Percentiles rank a stretch among this genome's conserved stretches.
phyloP scores from a whole-genome alignment of 2,113 vertebrate species.

The Rhinoptilus africanus region DNA sequence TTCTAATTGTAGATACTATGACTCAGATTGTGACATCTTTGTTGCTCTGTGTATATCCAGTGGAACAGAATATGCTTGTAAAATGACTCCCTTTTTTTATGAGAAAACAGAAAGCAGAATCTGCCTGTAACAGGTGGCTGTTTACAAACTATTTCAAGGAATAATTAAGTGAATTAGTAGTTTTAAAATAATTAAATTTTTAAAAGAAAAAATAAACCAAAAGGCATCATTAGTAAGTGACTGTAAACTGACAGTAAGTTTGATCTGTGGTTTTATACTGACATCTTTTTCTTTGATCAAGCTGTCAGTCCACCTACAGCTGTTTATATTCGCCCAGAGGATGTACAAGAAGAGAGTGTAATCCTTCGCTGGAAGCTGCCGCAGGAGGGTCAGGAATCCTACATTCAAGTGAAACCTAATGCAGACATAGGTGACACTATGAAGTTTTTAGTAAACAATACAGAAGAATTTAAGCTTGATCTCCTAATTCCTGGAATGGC shows the following conservation, averaged over 20 bases:
- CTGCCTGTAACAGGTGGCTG: too few species aligned
- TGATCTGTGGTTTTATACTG: neutral
- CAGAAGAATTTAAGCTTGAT: conserved; percentile 71
- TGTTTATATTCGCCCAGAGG: conserved; percentile 63
- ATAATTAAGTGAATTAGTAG: neutral
- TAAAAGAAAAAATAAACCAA: neutral
- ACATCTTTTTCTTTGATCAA: conserved; percentile 29
- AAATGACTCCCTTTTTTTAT: too few species aligned
- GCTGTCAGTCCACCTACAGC: conserved; percentile 75
- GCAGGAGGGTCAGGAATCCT: conserved; percentile 64
- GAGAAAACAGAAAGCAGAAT: too few species aligned
- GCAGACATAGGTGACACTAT: neutral
- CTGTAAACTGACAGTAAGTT: neutral
- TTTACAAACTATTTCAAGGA: too few species aligned
- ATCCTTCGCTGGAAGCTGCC: conserved; percentile 76
- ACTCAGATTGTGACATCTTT: too few species aligned
- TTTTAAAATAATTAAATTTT: neutral
- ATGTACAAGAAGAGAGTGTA: conserved; percentile 67
- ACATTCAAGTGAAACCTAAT: conserved; percentile 66
- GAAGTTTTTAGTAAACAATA: conserved; percentile 65
- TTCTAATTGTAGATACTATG: too few species aligned
- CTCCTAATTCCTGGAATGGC: conserved; percentile 77
- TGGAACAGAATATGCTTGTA: too few species aligned
- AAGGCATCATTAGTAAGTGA: neutral
- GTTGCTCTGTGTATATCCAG: too few species aligned